A percentile compares a stretch with the other conserved stretches of the same genome.
Evolutionary conservation across 2,113 vertebrate species (phyloP).

Genomic region (Misgurnus anguillicaudatus): DNA sequence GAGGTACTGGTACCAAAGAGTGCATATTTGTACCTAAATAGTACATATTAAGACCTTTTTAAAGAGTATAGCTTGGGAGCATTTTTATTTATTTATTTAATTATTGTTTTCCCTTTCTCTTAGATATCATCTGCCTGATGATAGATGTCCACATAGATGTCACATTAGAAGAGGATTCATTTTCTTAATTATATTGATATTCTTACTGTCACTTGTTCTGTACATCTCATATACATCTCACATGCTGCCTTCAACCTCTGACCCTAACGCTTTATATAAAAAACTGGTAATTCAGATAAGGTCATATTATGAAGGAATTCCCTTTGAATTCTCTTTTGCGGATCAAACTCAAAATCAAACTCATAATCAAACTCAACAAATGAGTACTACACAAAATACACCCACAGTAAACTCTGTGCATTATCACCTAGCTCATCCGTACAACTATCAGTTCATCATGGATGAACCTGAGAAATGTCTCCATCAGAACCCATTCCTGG

Average conservation of each 20-base stretch:
- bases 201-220: background rate
- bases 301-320: background rate
- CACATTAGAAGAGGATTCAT: constrained; percentile 23
- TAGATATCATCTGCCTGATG: background rate
- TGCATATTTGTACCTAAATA: no score
- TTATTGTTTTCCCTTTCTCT: background rate
- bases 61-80: no score
- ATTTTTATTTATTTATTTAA: no score
- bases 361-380: background rate
- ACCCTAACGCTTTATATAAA: background rate
- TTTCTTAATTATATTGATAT: constrained; percentile 3
- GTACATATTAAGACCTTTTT: no score
- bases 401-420: background rate
- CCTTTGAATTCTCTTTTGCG: no score
- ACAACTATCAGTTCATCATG: constrained; percentile 71
- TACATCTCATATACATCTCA: background rate
- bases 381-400: no score
- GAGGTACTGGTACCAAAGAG: no score
- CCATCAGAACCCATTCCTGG: constrained; percentile 68
- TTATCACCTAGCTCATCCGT: constrained; percentile 61
- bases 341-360: background rate
- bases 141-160: background rate
- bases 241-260: fast-evolving
- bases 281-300: background rate
- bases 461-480: constrained; percentile 67